Percentiles rank a stretch among this genome's conserved stretches.
These are phyloP conservation scores for Endotricha flammealis DNA, from an alignment of 2,888 invertebrate genomes.

Conservation along the genomic window DNA sequence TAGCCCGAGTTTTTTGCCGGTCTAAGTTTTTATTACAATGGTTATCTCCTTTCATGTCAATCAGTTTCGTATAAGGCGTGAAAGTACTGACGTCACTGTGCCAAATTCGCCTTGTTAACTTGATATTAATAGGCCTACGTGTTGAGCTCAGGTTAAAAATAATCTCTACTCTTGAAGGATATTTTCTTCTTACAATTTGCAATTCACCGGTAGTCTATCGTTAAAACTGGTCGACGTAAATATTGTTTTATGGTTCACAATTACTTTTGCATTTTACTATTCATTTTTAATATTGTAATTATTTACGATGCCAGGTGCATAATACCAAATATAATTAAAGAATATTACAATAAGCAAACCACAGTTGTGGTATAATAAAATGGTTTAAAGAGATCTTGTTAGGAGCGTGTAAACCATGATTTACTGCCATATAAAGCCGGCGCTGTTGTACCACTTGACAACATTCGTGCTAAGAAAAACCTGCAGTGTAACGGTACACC, in stretches of 20 bases:
- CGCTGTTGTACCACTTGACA: constrained; percentile 31
- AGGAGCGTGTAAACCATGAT: constrained; percentile 27
- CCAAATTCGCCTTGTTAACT: constrained; percentile 52
- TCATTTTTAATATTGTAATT: too few relatives aligned
- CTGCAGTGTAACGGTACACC: constrained; percentile 32
- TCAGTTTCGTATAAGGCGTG: constrained; percentile 69
- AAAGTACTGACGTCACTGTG: constrained; percentile 69
- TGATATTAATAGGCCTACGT: constrained; percentile 36
- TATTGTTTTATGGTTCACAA: too few relatives aligned
- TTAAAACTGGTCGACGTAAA: too few relatives aligned
- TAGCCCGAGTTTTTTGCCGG: constrained; percentile 65
- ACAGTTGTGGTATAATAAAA: constrained; percentile 12
- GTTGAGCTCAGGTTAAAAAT: constrained; percentile 36
- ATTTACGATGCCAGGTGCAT: too few relatives aligned
- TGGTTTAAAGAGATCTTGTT: constrained; percentile 10
- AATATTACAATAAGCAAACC: not conserved
- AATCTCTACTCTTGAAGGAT: too few relatives aligned
- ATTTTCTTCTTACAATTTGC: too few relatives aligned
- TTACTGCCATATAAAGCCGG: constrained; percentile 34
- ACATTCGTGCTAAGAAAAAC: constrained; percentile 23
- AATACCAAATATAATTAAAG: not conserved
- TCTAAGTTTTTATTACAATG: constrained; percentile 66
- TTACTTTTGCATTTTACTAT: too few relatives aligned
- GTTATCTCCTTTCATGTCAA: constrained; percentile 73
- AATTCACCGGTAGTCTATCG: too few relatives aligned